phyloP scores from a whole-genome alignment of 2,888 invertebrate genomes.

The Acleris laterana region DNA sequence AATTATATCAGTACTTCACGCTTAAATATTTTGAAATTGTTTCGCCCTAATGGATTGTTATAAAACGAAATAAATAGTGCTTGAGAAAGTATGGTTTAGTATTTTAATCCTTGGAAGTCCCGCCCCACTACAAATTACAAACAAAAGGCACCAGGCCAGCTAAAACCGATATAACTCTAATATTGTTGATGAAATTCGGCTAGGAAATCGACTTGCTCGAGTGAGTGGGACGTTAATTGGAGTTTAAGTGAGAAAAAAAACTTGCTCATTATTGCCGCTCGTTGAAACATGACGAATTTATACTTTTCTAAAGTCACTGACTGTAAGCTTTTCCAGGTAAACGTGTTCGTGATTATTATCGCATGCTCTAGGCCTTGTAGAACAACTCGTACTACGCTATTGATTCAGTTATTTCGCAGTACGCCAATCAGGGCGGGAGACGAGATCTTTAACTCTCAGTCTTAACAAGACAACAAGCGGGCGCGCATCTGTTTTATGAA shows the following conservation, averaged over 20 bases:
- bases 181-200: constrained; percentile 19
- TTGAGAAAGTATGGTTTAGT: too few relatives aligned
- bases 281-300: constrained; percentile 21
- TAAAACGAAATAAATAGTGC: too few relatives aligned
- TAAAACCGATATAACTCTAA: neutral
- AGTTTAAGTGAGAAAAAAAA: constrained; percentile 1
- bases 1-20: too few relatives aligned
- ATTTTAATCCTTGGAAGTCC: too few relatives aligned
- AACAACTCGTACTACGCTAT: constrained; percentile 41
- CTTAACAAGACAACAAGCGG: constrained; percentile 53
- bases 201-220: constrained; percentile 27
- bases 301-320: constrained; percentile 10
- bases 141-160: neutral
- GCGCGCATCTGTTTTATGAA: constrained; percentile 57
- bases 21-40: neutral
- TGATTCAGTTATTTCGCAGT: constrained; percentile 54
- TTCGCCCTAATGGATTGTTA: too few relatives aligned
- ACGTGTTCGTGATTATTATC: constrained; percentile 35
- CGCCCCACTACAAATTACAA: neutral
- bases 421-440: constrained; percentile 49
- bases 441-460: constrained; percentile 58
- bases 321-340: constrained; percentile 47
- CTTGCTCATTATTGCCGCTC: constrained; percentile 10
- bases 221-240: constrained; percentile 15
- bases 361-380: constrained; percentile 26